Conservation (phyloP, 2,888 invertebrate species). For the Miltochrista miniata region DNA sequence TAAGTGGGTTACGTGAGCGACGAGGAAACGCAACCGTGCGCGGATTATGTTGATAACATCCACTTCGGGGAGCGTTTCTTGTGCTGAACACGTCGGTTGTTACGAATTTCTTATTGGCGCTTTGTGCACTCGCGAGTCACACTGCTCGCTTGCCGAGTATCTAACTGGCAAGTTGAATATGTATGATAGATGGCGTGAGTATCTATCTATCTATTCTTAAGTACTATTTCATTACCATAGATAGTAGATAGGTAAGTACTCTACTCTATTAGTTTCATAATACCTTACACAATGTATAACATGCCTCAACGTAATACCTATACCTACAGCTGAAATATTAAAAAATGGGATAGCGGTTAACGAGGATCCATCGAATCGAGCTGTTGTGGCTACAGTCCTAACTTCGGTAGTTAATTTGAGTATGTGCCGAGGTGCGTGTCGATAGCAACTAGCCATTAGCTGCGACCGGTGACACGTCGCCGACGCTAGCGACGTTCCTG, state of each 20-base stretch:
- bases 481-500: conserved; percentile 2
- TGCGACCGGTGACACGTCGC: conserved; percentile 8
- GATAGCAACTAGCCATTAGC: conserved; percentile 1
- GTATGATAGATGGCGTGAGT: conserved; percentile 20
- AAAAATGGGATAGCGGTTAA: background rate
- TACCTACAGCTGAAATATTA: too few species aligned
- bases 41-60: conserved; percentile 47
- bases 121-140: too few species aligned
- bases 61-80: conserved; percentile 38
- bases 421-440: conserved; percentile 5
- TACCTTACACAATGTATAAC: conserved; percentile 3
- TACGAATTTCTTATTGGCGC: conserved; percentile 24
- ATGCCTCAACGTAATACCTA: background rate
- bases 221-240: background rate
- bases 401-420: conserved; percentile 2
- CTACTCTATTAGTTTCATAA: background rate
- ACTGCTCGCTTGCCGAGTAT: conserved; percentile 1
- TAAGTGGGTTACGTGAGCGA: conserved; percentile 61
- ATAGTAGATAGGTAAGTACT: too few species aligned
- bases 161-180: conserved; percentile 4
- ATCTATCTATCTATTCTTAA: background rate
- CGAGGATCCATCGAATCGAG: conserved; percentile 7
- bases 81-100: conserved; percentile 21
- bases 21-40: conserved; percentile 55
- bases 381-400: background rate